A percentile compares a stretch with the other conserved stretches of the same genome.
phyloP scores from a whole-genome alignment of 2,113 vertebrate species.

The Paedocypris sp. region DNA sequence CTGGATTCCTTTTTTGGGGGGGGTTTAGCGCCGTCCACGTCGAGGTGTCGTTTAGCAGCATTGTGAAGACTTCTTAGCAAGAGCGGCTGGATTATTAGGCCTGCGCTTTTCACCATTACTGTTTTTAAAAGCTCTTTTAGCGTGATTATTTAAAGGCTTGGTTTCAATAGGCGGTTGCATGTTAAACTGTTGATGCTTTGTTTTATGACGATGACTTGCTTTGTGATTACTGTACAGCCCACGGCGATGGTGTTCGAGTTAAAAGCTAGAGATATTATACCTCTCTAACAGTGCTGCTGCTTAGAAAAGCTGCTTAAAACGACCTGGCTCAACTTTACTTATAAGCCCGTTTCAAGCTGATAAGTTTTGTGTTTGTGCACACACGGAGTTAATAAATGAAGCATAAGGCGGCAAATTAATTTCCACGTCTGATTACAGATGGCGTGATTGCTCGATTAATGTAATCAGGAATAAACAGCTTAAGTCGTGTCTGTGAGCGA shows the following conservation, averaged over 20 bases:
- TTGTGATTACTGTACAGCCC: slow-evolving; percentile 37
- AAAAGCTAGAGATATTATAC: slow-evolving; percentile 31
- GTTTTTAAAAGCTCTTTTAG: neutral
- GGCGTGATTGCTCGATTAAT: slow-evolving; percentile 13
- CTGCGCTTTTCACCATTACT: neutral
- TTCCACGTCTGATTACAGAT: neutral
- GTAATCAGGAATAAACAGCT: slow-evolving; percentile 8
- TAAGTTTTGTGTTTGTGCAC: neutral
- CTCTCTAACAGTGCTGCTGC: too few species aligned
- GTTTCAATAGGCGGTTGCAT: slow-evolving; percentile 2
- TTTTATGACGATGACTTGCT: slow-evolving; percentile 4
- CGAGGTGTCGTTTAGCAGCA: neutral
- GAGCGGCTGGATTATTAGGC: neutral
- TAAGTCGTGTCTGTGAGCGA: neutral
- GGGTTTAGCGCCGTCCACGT: neutral
- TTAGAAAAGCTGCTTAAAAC: too few species aligned
- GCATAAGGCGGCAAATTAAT: neutral
- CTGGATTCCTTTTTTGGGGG: neutral
- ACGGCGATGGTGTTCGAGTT: slow-evolving; percentile 41
- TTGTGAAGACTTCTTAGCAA: neutral
- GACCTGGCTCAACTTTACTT: too few species aligned
- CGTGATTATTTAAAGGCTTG: neutral
- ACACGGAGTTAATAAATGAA: neutral
- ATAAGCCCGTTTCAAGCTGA: too few species aligned
- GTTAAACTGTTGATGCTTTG: neutral